These are phyloP conservation scores for Cydia pomonella DNA, from an alignment of 1,140 invertebrate species.

Conservation along the genomic window DNA sequence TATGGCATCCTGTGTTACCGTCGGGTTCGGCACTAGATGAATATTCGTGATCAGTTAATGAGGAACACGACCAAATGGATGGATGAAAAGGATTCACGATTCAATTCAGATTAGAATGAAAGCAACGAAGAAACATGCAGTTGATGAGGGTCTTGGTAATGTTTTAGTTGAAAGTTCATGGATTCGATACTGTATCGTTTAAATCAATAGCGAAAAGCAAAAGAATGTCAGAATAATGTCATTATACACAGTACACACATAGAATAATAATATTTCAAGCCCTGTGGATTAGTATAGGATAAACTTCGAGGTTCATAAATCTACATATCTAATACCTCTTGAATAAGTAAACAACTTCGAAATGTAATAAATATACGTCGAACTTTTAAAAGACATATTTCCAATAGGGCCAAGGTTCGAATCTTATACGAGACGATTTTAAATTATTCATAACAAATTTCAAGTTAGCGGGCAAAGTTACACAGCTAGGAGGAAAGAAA, in stretches of 20 bases:
- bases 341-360: constrained; percentile 10
- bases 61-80: neutral
- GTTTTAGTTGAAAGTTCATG: neutral
- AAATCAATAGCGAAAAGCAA: no score
- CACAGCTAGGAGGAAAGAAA: constrained; percentile 52
- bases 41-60: neutral
- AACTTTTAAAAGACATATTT: constrained; percentile 38
- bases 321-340: neutral
- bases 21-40: neutral
- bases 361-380: constrained; percentile 18
- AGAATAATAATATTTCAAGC: neutral
- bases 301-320: neutral
- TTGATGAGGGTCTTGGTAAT: neutral
- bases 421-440: constrained; percentile 61
- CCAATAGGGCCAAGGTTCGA: constrained; percentile 47
- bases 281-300: neutral
- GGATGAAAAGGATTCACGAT: neutral
- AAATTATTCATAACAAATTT: constrained; percentile 76
- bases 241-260: neutral
- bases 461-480: constrained; percentile 60
- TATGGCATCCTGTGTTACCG: constrained; percentile 3
- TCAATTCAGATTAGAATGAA: constrained; percentile 3
- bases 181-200: neutral
- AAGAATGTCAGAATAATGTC: neutral
- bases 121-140: neutral